Evolutionary conservation across 2,113 vertebrate species (phyloP).

Genomic region (Campylomormyrus numenius): DNA sequence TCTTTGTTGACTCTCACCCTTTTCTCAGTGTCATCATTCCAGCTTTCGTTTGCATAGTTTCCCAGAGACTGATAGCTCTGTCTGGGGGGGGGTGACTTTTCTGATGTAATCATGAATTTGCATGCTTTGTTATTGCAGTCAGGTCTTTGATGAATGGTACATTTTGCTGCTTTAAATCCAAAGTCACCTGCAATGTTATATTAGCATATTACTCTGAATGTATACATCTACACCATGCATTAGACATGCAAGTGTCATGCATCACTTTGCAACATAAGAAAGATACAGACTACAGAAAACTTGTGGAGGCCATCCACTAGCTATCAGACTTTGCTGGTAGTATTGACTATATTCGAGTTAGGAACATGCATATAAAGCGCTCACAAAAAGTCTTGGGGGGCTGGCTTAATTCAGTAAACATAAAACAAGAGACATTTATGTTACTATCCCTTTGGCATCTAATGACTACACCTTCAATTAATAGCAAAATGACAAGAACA

Average conservation of each 20-base stretch:
- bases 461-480: neutral
- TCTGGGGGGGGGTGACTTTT: constrained; percentile 49
- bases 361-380: neutral
- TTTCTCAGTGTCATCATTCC: constrained; percentile 77
- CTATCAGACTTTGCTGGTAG: neutral
- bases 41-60: constrained; percentile 40
- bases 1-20: constrained; percentile 75
- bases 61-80: constrained; percentile 24
- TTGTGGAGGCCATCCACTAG: neutral
- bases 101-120: constrained; percentile 64
- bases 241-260: neutral
- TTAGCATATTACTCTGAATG: neutral
- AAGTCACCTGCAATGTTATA: constrained; percentile 63
- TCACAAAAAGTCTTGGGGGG: neutral
- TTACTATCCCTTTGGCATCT: no score
- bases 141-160: constrained; percentile 75
- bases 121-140: constrained; percentile 61
- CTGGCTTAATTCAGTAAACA: neutral
- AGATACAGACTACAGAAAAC: neutral
- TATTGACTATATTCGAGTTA: neutral
- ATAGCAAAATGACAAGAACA: neutral
- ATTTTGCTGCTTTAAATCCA: constrained; percentile 76
- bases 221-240: neutral
- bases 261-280: neutral
- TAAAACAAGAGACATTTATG: neutral